These are phyloP conservation scores for Rhabdomys pumilio DNA, from an alignment of 2,797 vertebrate species.

Conservation along the genomic window DNA sequence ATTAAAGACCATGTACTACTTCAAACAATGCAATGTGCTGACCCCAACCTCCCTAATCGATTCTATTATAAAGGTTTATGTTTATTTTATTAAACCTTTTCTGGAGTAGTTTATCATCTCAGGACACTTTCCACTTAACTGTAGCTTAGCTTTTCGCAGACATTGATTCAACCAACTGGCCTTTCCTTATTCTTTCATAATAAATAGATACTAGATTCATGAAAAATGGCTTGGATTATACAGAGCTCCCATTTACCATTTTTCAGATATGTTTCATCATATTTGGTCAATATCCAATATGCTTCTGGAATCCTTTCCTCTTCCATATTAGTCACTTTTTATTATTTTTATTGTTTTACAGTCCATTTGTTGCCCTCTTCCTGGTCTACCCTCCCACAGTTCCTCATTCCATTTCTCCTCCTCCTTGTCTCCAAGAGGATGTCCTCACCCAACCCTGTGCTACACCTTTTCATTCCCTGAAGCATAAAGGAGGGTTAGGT, in stretches of 20 bases:
- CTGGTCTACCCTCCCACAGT: too few species aligned
- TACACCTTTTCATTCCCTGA: too few species aligned
- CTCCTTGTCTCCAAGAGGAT: too few species aligned
- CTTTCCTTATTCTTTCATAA: neutral
- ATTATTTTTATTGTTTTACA: too few species aligned
- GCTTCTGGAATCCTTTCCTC: neutral
- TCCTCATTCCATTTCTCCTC: too few species aligned
- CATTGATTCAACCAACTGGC: neutral
- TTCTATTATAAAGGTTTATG: neutral
- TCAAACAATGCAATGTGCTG: neutral
- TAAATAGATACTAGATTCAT: neutral
- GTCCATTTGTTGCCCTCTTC: too few species aligned
- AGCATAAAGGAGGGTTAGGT: too few species aligned
- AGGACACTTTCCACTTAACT: neutral
- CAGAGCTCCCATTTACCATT: neutral
- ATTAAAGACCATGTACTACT: neutral
- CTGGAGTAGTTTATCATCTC: neutral
- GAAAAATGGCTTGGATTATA: neutral
- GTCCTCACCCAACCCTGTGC: too few species aligned
- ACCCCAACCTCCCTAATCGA: neutral
- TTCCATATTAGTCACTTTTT: slow-evolving; percentile 8
- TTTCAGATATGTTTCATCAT: neutral
- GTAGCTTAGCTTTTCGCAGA: neutral
- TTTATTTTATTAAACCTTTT: slow-evolving; percentile 26
- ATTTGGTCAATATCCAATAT: slow-evolving; percentile 1